Base-by-base conservation (phyloP, 2,113 vertebrate species). In the Coptodon rendalli region DNA sequence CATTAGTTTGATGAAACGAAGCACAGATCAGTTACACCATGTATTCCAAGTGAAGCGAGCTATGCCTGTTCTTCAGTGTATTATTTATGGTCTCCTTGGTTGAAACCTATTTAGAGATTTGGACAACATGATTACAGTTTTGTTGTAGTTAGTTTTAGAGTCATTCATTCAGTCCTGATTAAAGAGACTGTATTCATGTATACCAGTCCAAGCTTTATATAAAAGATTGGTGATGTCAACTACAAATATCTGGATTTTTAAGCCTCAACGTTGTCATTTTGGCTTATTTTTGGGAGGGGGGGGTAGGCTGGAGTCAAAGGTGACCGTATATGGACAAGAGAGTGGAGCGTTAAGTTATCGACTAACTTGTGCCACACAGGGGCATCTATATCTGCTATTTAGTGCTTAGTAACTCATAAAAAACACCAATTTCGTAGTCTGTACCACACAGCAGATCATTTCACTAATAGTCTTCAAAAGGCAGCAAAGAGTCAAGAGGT, bases 1-100 rank as follows among this genome's bases (percentile, higher is more conserved):
- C 93, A 90, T 93, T 92, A 83, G 90, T 85, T 57, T 92, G 88
- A 92, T 91, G 56, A 89, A 91, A 84, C 19, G 82, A 88, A 84
- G 87, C 83, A 59, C 59, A 92, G 85, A 93, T 91, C 89, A 90
- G 90, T 89, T 86, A 54, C 59, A 80, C 73, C 79, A 53, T 38
- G 73, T 88, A 82, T 89, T 82, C 48, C 84, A 83, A 89, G 80
- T 82, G 50, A 90, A 91, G 87, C 54, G 7, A 83, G 80, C 56
- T 34, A 10, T 84, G 76, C 52, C 38, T 86, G 82, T 82, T 82
- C 31, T 19, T 19, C 85, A 43, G 73, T 52, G 79, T 57, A 83
- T 86, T 80, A 88, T 90, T 84, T 57, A 61, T 16, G 36, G 57
- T 57, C 52, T 80, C 45, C 87, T 81, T 84, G 68, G 80, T 82